Evolutionary conservation across 2,113 vertebrate species (phyloP), one percentile per base, ranked within the genome.

Genomic region (Burhinus oedicnemus): DNA sequence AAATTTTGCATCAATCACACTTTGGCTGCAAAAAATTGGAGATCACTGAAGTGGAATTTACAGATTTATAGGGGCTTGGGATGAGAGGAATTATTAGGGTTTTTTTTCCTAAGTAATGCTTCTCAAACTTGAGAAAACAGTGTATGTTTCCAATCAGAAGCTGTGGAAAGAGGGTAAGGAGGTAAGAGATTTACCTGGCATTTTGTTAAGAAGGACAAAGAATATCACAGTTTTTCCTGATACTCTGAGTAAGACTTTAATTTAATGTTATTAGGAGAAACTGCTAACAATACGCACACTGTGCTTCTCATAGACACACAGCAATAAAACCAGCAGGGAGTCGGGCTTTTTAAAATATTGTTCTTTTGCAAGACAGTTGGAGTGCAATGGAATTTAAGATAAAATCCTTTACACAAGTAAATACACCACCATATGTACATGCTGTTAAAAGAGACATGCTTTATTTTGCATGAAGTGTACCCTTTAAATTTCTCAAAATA

Each of bases 201-300:
- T 90, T 76, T 93, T 93, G 47, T 68, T 94, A 61, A 97, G 92
- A 90, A 93, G 61, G 51, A 82, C 76, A 87, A 90, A 83, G 29
- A 80, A 74, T 79, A 96, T 77, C 60, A 29, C 55, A 68, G 32
- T 26, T 62, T 83, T 85, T 60, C 58, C 49, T 95, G 32, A 83
- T 91, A 54, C 40, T 96, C 96, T 96, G 26, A 45, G 75, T 90
- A 95, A 95, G 66, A 76, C 38, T 95, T 78, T 84, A 93, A 87
- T 90, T 97, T 96, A 96, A 91, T 65, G 45, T 42, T 91, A 71
- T 90, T 93, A 87, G 61, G 52, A 52, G 52, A 91, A 94, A 78
- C 26, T 68, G 58, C 77, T 91, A 83, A 87, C 30, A 64, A 74
- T 58, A 70, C 57, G 44, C 66, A 84, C 32, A 83, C 75, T 94